Evolutionary conservation across 2,888 invertebrate genomes (phyloP).

Genomic region (Thereva unica): DNA sequence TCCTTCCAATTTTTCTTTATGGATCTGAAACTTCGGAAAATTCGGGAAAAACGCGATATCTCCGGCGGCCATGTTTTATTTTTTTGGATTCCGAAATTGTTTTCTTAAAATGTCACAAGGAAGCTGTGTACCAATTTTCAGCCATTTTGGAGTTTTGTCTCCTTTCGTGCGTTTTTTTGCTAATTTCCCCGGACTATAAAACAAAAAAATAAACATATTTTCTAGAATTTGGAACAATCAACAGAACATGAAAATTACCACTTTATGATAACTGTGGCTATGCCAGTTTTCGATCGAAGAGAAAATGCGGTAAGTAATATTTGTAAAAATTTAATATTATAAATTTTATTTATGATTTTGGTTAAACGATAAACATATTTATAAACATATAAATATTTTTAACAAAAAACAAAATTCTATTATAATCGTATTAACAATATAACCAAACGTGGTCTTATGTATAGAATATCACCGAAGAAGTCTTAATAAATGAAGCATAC

Average conservation of each 20-base stretch:
- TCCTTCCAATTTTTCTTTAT: too few species aligned
- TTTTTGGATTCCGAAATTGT: too few species aligned
- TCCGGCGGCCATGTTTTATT: too few species aligned
- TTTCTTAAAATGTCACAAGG: too few species aligned
- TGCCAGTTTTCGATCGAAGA: slow-evolving; percentile 89
- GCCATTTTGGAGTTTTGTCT: too few species aligned
- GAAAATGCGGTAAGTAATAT: slow-evolving; percentile 75
- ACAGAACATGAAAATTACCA: slow-evolving; percentile 67
- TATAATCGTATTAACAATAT: slow-evolving; percentile 5
- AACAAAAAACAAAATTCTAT: background rate
- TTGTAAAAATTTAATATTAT: slow-evolving; percentile 7
- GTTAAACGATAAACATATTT: background rate
- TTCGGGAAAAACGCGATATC: too few species aligned
- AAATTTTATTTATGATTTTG: background rate
- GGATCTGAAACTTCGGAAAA: too few species aligned
- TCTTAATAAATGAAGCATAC: slow-evolving; percentile 92
- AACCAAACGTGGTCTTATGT: slow-evolving; percentile 58
- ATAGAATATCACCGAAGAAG: slow-evolving; percentile 95
- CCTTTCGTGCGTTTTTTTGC: too few species aligned
- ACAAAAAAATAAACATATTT: background rate
- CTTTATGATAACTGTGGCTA: slow-evolving; percentile 89
- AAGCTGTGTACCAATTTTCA: too few species aligned
- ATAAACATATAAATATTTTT: slow-evolving; percentile 4
- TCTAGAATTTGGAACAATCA: slow-evolving; percentile 55
- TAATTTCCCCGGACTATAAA: too few species aligned